Evolutionary conservation across 2,113 vertebrate species (phyloP).

Genomic region (Leptobrachium ailaonicum): DNA sequence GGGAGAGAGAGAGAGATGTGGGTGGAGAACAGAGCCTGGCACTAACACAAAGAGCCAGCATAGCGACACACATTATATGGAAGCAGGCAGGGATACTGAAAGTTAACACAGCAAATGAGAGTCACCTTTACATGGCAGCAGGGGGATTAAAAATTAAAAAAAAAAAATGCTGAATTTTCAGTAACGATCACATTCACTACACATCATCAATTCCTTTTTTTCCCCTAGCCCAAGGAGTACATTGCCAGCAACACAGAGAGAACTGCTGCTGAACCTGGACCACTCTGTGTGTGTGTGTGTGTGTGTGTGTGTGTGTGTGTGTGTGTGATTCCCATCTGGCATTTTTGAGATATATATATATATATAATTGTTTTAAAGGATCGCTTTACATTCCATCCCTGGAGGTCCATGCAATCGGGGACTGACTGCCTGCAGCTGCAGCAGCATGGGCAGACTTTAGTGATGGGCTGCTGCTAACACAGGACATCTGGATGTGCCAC

Average conservation of each 20-base stretch:
- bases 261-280: background rate
- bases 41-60: slow-evolving; percentile 34
- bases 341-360: background rate
- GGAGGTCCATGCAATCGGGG: background rate
- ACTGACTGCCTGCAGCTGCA: slow-evolving; percentile 4
- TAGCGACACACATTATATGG: slow-evolving; percentile 37
- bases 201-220: background rate
- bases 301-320: background rate
- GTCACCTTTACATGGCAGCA: background rate
- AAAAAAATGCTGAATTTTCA: background rate
- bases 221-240: background rate
- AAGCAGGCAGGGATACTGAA: slow-evolving; percentile 24
- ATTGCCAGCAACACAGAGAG: background rate
- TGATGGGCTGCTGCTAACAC: background rate
- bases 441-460: background rate
- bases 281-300: background rate
- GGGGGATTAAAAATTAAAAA: background rate
- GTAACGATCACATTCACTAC: background rate
- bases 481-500: background rate
- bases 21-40: slow-evolving; percentile 39
- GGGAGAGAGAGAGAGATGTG: slow-evolving; percentile 18
- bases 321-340: background rate
- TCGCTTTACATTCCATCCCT: slow-evolving; percentile 3
- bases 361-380: background rate
- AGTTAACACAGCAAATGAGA: slow-evolving; percentile 19